Conservation (phyloP, 2,888 invertebrate species). For the Lepetodrilus schrolli region DNA sequence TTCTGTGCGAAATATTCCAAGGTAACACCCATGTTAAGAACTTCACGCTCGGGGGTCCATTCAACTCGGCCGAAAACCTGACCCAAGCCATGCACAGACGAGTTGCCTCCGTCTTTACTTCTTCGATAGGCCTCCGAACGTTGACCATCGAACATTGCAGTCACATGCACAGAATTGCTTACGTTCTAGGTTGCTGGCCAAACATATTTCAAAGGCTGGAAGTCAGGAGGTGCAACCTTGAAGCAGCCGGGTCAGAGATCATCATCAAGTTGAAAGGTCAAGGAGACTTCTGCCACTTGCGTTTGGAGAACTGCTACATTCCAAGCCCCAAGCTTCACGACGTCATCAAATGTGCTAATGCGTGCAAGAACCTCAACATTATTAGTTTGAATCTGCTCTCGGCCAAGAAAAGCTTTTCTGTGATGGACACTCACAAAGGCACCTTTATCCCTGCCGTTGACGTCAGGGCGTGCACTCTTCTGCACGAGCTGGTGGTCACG, state of each 20-base stretch:
- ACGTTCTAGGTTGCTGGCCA: slow-evolving; percentile 43
- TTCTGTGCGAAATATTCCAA: slow-evolving; percentile 45
- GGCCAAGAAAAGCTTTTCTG: slow-evolving; percentile 37
- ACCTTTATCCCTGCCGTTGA: slow-evolving; percentile 35
- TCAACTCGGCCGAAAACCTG: slow-evolving; percentile 47
- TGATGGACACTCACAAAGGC: slow-evolving; percentile 36
- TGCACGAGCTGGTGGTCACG: slow-evolving; percentile 33
- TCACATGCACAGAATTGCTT: slow-evolving; percentile 44
- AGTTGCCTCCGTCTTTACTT: slow-evolving; percentile 33
- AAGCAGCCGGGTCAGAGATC: slow-evolving; percentile 34
- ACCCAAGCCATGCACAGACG: slow-evolving; percentile 36
- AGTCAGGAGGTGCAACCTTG: slow-evolving; percentile 42
- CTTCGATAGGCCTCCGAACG: slow-evolving; percentile 27
- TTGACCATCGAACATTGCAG: slow-evolving; percentile 45
- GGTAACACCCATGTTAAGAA: slow-evolving; percentile 35
- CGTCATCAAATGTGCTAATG: slow-evolving; percentile 28
- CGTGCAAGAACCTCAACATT: neutral
- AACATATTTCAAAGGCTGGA: slow-evolving; percentile 35
- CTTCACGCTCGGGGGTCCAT: slow-evolving; percentile 42
- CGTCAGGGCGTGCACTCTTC: slow-evolving; percentile 28
- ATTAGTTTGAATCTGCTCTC: slow-evolving; percentile 40
- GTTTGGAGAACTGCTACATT: slow-evolving; percentile 43
- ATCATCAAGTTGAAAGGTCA: slow-evolving; percentile 33
- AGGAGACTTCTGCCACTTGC: slow-evolving; percentile 31
- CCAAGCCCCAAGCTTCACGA: slow-evolving; percentile 32